Evolutionary conservation across 1,140 invertebrate genomes (phyloP), one percentile per base, ranked within the genome.

Genomic region (Drosophila sp.): DNA sequence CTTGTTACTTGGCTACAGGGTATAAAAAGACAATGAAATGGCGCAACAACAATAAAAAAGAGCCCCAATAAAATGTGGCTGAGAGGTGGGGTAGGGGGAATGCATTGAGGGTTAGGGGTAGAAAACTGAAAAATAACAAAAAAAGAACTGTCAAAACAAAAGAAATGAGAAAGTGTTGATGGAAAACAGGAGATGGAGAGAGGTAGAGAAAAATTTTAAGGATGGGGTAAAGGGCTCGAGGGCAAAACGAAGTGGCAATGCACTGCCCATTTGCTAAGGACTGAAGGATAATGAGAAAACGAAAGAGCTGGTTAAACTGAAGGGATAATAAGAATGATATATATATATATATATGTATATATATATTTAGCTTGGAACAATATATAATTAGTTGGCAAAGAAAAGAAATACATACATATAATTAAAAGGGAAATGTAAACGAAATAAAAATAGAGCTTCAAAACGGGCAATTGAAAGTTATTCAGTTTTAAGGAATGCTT

Each of bases 1-100:
- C 29, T 33, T 27, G 25, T 5, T 35, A 33, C 56, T 2, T 44
- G 41, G 56, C 29, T 68, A 47, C 69, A 38, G 11, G 58, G 23
- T 25, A 38, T 60, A 54, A 65, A 71, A 65, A 66, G 72, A 83
- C 80, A 83, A 83, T 70, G 72, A 76, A 72, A 70, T 61, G 76
- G 73, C 72, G 10, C 61, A 58, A 35, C 56, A 35, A 57, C 27
- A 56, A 58, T 69, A 66, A 70, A 76, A 76, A 76, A 76, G 41
- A 56, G 60, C 32, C 60, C 47, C 44, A 50, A 54, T 27, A 35
- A 60, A 5, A 38, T 17, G 33, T 27, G 33, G 38, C 11, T 17
- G 57, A 50, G 11, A 35, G 54, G 30, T 38, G 41, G 65, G 61
- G 32, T 54, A 23, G 47, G 58, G 47, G 58, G 61, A 41, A 55